Evolutionary conservation across 2,113 vertebrate genomes (phyloP), one percentile per base, ranked within the genome.

Genomic region (Barbus barbus): DNA sequence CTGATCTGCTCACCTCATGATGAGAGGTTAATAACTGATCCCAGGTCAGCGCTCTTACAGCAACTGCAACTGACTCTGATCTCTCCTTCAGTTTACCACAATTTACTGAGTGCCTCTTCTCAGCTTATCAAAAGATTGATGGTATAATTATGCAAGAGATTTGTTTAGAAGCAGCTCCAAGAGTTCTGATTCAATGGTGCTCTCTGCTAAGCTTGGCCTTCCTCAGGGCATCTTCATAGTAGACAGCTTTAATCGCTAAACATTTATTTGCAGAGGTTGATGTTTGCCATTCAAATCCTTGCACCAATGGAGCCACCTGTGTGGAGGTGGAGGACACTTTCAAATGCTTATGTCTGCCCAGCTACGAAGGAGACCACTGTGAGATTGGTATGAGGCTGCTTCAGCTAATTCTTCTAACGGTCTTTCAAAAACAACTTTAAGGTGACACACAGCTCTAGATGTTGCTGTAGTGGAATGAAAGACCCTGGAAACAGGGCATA

Each of bases 291-390:
- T 92, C 97, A 95, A 97, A 95, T 93, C 97, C 96, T 92, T 99
- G 97, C 93, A 92, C 94, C 96, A 99, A 98, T 88, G 97, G 97
- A 98, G 98, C 96, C 93, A 99, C 97, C 95, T 99, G 98, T 95
- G 91, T 92, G 91, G 97, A 98, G 90, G 95, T 93, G 89, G 94
- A 94, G 93, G 94, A 96, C 94, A 94, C 95, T 96, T 98, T 96
- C 96, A 96, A 95, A 97, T 99, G 98, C 96, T 98, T 98, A 96
- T 99, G 98, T 96, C 98, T 99, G 94, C 97, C 98, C 94, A 98
- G 97, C 97, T 99, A 99, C 92, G 95, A 95, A 97, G 97, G 98
- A 93, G 91, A 96, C 94, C 96, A 90, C 93, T 99, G 98, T 95
- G 95, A 99, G 94, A 96, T 96, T 87, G 97, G 98, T 99, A 99